Percentiles rank a stretch among this genome's conserved stretches.
Conservation (phyloP, 92 coral and sea anemone genomes). For the Blastomussa wellsi region DNA sequence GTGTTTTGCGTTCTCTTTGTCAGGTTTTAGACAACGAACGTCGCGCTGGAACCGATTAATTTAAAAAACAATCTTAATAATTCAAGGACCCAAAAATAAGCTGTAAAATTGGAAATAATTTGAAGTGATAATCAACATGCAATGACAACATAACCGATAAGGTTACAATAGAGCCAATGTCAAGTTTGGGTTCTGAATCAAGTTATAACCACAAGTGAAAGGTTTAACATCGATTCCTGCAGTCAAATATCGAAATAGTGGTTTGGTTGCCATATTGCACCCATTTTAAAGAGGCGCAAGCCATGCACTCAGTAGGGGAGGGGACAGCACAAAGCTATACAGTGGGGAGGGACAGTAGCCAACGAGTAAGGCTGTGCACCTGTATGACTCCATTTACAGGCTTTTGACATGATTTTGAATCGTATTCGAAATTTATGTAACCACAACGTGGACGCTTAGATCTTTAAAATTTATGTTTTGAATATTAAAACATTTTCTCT, state of each 20-base stretch:
- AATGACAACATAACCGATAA: neutral
- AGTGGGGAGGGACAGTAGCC: neutral
- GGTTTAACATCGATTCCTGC: neutral
- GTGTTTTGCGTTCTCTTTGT: neutral
- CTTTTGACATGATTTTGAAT: neutral
- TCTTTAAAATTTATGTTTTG: neutral
- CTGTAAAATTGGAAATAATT: neutral
- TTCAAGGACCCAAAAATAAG: neutral
- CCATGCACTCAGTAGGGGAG: no score
- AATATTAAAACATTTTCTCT: neutral
- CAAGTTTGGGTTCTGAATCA: neutral
- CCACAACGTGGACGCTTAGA: neutral
- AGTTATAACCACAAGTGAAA: neutral
- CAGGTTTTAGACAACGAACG: slow-evolving; percentile 7
- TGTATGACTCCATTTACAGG: neutral
- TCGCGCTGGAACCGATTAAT: neutral
- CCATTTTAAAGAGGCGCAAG: no score
- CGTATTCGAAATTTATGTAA: neutral
- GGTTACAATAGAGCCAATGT: neutral
- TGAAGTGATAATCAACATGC: neutral
- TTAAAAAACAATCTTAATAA: neutral
- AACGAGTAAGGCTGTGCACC: neutral
- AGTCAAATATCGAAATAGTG: neutral
- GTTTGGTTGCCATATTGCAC: neutral
- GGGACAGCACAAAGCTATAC: no score